These are phyloP conservation scores for Ageneiosus marmoratus DNA, from an alignment of 2,113 vertebrate species.

Conservation along the genomic window DNA sequence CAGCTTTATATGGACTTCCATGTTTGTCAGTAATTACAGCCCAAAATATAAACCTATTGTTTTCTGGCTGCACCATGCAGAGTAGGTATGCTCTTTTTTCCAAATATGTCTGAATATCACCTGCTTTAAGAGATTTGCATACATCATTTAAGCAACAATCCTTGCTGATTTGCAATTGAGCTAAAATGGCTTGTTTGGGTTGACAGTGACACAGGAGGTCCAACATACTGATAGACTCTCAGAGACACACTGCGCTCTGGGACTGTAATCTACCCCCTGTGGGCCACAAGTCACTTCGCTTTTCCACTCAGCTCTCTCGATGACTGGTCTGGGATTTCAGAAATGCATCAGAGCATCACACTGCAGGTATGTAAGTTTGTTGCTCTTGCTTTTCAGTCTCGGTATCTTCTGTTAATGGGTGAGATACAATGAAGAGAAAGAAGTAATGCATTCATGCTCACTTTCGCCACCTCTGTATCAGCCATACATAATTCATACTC, in stretches of 20 bases:
- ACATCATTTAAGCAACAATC: neutral
- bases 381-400: slow-evolving; percentile 21
- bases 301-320: slow-evolving; percentile 26
- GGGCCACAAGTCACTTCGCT: slow-evolving; percentile 11
- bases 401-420: slow-evolving; percentile 8
- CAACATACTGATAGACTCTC: slow-evolving; percentile 30
- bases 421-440: slow-evolving; percentile 45
- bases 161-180: neutral
- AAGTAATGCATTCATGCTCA: slow-evolving; percentile 61
- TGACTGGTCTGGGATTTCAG: slow-evolving; percentile 37
- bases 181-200: slow-evolving; percentile 42
- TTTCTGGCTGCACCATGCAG: neutral
- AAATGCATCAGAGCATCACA: slow-evolving; percentile 20
- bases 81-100: neutral
- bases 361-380: slow-evolving; percentile 9
- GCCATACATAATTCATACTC: slow-evolving; percentile 74
- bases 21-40: neutral
- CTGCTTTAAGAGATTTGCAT: neutral
- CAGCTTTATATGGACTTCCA: neutral
- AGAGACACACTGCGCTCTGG: slow-evolving; percentile 15
- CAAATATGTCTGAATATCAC: neutral
- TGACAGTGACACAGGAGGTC: slow-evolving; percentile 20
- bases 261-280: slow-evolving; percentile 42
- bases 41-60: neutral
- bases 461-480: slow-evolving; percentile 59